phyloP scores from a whole-genome alignment of 2,113 vertebrate species.

The Malurus cyaneus region DNA sequence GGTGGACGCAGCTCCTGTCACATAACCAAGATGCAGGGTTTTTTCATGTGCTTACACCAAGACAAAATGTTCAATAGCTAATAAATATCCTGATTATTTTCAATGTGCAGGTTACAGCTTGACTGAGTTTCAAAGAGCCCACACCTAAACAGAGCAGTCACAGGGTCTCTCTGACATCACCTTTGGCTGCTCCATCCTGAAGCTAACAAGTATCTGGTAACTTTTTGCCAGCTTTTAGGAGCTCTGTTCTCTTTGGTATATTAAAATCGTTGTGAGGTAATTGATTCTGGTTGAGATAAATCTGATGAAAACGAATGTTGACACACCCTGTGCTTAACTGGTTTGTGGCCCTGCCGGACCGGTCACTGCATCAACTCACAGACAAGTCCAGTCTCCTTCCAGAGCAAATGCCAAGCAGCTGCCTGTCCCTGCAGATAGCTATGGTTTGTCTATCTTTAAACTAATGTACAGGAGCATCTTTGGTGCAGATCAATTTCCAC shows the following conservation, averaged over 20 bases:
- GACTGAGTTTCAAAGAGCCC: not conserved
- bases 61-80: not conserved
- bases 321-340: not conserved
- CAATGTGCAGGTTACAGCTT: not conserved
- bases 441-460: not conserved
- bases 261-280: not conserved
- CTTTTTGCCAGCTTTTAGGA: not conserved
- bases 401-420: not conserved
- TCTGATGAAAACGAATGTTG: not conserved
- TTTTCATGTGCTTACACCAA: not conserved
- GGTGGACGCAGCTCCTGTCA: not conserved
- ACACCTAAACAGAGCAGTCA: not conserved
- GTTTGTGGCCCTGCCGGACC: rapidly evolving
- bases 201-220: not conserved
- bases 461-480: not conserved
- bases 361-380: rapidly evolving
- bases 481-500: not conserved
- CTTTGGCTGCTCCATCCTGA: not conserved
- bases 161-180: not conserved
- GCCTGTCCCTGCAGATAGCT: not conserved
- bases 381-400: not conserved
- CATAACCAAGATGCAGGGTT: not conserved
- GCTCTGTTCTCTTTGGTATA: not conserved
- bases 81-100: not conserved
- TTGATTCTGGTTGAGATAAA: not conserved